phyloP scores from a whole-genome alignment of 2,888 invertebrate genomes.

The Clanis bilineata region DNA sequence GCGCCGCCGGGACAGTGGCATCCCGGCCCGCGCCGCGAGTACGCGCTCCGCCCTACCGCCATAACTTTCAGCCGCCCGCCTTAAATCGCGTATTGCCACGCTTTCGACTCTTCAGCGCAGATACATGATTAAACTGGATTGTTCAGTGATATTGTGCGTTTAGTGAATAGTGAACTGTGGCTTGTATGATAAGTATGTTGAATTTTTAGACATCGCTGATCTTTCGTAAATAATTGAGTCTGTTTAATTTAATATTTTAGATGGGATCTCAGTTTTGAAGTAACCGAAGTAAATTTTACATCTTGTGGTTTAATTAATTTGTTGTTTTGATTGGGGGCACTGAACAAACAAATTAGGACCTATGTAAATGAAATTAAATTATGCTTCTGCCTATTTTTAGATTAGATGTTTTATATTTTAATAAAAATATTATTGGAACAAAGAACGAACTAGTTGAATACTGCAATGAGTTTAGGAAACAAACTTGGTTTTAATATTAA shows the following conservation, averaged over 20 bases:
- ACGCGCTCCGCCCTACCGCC: conserved; percentile 50
- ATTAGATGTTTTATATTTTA: background rate
- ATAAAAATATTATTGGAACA: background rate
- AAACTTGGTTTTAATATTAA: too few species aligned
- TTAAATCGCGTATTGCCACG: conserved; percentile 37
- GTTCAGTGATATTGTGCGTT: conserved; percentile 35
- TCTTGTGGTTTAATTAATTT: background rate
- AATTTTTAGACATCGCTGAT: background rate
- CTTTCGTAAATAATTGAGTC: background rate
- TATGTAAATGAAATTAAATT: background rate
- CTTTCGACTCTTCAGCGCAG: conserved; percentile 33
- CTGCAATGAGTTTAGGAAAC: background rate
- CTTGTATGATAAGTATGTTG: background rate
- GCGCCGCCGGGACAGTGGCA: conserved; percentile 61
- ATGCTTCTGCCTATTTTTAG: background rate
- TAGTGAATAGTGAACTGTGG: conserved; percentile 2
- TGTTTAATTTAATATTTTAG: background rate
- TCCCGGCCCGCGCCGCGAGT: conserved; percentile 57
- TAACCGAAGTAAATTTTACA: background rate
- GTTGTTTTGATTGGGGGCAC: background rate
- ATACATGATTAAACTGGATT: conserved; percentile 27
- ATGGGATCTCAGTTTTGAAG: background rate
- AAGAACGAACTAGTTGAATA: background rate
- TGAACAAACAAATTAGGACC: background rate
- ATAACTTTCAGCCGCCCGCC: conserved; percentile 42